Percentiles rank a stretch among this genome's conserved stretches.
Evolutionary conservation across 2,113 vertebrate species (phyloP).

Genomic region (Sceloporus undulatus): DNA sequence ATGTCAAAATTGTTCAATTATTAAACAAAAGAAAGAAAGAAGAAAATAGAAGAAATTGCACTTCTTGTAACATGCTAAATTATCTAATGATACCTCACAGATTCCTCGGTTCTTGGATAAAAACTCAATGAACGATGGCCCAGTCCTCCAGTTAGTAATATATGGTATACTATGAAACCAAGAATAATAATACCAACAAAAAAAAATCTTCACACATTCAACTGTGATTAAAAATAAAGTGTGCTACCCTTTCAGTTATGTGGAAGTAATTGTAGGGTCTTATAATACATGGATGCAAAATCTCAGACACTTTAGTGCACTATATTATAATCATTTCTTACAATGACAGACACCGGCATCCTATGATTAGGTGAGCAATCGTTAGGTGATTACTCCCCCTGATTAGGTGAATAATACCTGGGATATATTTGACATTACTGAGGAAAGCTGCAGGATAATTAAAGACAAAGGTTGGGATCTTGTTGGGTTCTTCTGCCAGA

Average conservation of each 20-base stretch:
- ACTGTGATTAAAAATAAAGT: neutral
- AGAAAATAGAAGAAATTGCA: too few species aligned
- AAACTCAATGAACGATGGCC: too few species aligned
- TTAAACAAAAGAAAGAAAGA: too few species aligned
- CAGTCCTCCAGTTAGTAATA: too few species aligned
- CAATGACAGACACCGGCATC: neutral
- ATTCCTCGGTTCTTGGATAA: too few species aligned
- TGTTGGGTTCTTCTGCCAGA: too few species aligned
- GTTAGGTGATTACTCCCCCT: constrained; percentile 1
- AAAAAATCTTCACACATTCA: neutral
- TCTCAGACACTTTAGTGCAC: neutral
- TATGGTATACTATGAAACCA: too few species aligned
- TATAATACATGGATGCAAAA: neutral
- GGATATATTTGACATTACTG: neutral
- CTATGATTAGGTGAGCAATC: neutral
- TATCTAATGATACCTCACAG: too few species aligned
- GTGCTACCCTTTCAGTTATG: neutral
- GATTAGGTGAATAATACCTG: neutral
- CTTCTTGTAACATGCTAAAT: too few species aligned
- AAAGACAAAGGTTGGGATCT: too few species aligned
- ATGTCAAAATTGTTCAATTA: too few species aligned
- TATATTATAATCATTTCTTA: neutral
- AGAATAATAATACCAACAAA: neutral
- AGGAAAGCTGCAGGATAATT: neutral
- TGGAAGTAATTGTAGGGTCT: neutral